These are phyloP conservation scores for Pseudachorutes palmiensis DNA, from an alignment of 1,140 invertebrate species.

Conservation along the genomic window DNA sequence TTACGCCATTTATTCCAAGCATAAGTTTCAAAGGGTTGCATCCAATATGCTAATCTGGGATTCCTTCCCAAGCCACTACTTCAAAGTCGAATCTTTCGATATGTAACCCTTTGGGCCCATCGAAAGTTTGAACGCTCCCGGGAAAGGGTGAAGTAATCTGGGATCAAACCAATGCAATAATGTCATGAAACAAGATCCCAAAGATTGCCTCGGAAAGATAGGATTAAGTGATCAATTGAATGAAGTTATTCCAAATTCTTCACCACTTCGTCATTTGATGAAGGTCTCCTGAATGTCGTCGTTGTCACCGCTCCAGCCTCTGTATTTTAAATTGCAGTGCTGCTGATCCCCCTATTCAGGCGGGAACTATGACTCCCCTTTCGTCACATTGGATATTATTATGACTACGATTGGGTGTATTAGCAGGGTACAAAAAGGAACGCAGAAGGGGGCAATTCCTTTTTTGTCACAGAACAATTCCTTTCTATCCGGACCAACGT, in stretches of 20 bases:
- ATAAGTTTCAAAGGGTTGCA: too few relatives aligned
- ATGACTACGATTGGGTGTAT: background rate
- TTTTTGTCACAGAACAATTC: background rate
- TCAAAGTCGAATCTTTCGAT: too few relatives aligned
- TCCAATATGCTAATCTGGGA: too few relatives aligned
- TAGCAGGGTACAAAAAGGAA: background rate
- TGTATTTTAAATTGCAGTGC: too few relatives aligned
- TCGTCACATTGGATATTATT: background rate
- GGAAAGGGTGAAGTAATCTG: background rate
- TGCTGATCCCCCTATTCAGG: too few relatives aligned
- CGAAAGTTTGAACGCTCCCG: too few relatives aligned
- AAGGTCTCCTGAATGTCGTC: too few relatives aligned
- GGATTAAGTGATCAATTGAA: conserved; percentile 14
- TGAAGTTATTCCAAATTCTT: conserved; percentile 8
- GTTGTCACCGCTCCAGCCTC: too few relatives aligned
- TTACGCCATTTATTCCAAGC: too few relatives aligned
- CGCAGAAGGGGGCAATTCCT: background rate
- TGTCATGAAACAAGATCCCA: background rate
- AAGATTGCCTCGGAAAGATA: background rate
- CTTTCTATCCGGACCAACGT: background rate
- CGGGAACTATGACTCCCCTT: background rate
- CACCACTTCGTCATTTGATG: conserved; percentile 6
- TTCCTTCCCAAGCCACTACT: too few relatives aligned
- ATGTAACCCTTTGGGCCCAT: too few relatives aligned
- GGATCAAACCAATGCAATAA: background rate